phyloP scores from a whole-genome alignment of 2,113 vertebrate genomes.

The Semnornis frantzii region DNA sequence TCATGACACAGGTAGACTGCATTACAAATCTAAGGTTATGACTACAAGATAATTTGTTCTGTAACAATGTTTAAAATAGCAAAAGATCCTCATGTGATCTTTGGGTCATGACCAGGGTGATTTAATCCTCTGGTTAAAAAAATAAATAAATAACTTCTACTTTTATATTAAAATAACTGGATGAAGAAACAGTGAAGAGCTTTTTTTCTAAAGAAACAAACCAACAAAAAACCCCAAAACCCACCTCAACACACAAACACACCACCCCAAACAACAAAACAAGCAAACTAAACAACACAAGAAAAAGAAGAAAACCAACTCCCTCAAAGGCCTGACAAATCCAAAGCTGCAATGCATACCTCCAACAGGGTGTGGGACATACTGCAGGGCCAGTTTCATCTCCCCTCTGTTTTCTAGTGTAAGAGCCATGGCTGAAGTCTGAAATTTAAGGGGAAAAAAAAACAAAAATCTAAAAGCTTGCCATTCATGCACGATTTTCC shows the following conservation, averaged over 20 bases:
- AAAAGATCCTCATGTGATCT: background rate
- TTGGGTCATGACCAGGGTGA: background rate
- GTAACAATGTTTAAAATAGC: background rate
- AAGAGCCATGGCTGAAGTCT: slow-evolving; percentile 63
- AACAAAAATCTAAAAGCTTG: background rate
- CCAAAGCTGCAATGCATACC: slow-evolving; percentile 72
- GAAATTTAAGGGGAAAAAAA: slow-evolving; percentile 18
- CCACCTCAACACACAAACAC: background rate
- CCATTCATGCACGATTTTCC: background rate
- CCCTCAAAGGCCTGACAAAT: background rate
- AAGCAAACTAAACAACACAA: background rate
- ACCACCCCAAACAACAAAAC: background rate
- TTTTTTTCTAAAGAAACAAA: background rate
- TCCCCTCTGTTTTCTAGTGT: slow-evolving; percentile 80
- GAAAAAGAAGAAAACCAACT: background rate
- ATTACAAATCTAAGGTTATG: background rate
- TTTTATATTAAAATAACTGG: background rate
- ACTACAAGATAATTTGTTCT: background rate
- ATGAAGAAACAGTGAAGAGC: background rate
- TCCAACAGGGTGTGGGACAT: slow-evolving; percentile 77
- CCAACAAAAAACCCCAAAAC: too few species aligned
- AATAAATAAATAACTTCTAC: background rate
- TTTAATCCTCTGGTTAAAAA: background rate
- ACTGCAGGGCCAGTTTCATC: slow-evolving; percentile 89
- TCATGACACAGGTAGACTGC: background rate